A percentile compares a stretch with the other conserved stretches of the same genome.
Conservation (phyloP, 2,888 invertebrate genomes). For the Cantharis rustica region DNA sequence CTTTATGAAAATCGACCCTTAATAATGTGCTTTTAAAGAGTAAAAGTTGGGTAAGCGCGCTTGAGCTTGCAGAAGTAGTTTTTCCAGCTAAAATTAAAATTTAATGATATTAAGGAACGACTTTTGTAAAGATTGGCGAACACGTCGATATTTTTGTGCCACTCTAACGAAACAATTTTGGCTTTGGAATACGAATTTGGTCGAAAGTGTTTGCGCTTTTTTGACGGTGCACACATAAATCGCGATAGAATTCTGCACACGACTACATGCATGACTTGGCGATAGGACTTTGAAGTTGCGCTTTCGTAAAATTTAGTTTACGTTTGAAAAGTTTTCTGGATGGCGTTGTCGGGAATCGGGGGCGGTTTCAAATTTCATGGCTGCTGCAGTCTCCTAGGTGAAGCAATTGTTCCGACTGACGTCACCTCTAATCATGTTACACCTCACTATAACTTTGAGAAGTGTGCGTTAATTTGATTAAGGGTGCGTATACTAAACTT, state of each 20-base stretch:
- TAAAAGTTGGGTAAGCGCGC: neutral
- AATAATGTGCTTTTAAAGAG: neutral
- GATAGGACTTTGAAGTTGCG: conserved; percentile 48
- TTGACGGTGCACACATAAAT: conserved; percentile 24
- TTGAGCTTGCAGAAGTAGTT: neutral
- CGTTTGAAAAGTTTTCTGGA: conserved; percentile 46
- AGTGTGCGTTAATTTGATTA: conserved; percentile 49
- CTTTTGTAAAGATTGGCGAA: neutral
- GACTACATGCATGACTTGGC: conserved; percentile 38
- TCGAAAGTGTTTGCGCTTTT: conserved; percentile 6
- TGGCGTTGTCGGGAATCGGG: conserved; percentile 32
- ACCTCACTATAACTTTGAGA: conserved; percentile 56
- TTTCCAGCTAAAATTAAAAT: neutral
- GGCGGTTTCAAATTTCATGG: conserved; percentile 42
- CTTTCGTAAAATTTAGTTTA: conserved; percentile 52
- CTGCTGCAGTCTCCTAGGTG: conserved; percentile 48
- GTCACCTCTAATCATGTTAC: conserved; percentile 60
- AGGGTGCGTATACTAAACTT: conserved; percentile 38
- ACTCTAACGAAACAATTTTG: neutral
- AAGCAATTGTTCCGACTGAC: conserved; percentile 63
- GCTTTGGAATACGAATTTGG: neutral
- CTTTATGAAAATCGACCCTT: neutral
- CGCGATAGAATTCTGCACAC: conserved; percentile 37
- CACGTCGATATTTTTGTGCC: neutral
- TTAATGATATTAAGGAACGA: neutral